A percentile compares a stretch with the other conserved stretches of the same genome.
Conservation (phyloP, 2,888 invertebrate genomes). For the Drosophila vallismaia region DNA sequence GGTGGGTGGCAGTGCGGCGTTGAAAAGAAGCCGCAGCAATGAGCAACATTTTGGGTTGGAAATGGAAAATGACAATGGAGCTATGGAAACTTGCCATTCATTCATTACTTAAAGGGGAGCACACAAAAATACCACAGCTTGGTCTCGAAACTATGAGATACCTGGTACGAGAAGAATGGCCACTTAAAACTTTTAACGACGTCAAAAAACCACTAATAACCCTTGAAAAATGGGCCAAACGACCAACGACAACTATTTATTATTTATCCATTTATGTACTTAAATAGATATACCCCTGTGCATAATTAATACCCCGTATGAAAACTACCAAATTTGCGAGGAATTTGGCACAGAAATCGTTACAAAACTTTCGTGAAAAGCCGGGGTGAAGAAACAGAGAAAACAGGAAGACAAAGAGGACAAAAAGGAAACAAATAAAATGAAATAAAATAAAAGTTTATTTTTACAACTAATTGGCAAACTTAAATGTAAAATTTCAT, state of each 20-base stretch:
- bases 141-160: conserved; percentile 23
- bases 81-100: conserved; percentile 73
- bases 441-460: conserved; percentile 64
- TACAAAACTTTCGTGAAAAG: conserved; percentile 60
- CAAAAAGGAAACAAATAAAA: conserved; percentile 35
- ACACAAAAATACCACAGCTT: background rate
- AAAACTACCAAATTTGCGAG: conserved; percentile 72
- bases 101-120: conserved; percentile 71
- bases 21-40: conserved; percentile 1
- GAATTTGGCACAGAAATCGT: conserved; percentile 70
- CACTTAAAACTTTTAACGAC: conserved; percentile 1
- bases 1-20: background rate
- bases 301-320: conserved; percentile 4
- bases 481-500: conserved; percentile 81
- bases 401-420: conserved; percentile 8
- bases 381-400: background rate
- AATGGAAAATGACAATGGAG: conserved; percentile 68
- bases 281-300: conserved; percentile 6
- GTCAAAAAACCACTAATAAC: background rate
- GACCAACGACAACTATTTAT: background rate
- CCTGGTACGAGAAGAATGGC: background rate
- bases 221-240: background rate
- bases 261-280: background rate
- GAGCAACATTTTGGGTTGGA: conserved; percentile 30
- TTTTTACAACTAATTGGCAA: conserved; percentile 81